phyloP scores from a whole-genome alignment of 2,888 invertebrate species.

The Folsomia manolachei region DNA sequence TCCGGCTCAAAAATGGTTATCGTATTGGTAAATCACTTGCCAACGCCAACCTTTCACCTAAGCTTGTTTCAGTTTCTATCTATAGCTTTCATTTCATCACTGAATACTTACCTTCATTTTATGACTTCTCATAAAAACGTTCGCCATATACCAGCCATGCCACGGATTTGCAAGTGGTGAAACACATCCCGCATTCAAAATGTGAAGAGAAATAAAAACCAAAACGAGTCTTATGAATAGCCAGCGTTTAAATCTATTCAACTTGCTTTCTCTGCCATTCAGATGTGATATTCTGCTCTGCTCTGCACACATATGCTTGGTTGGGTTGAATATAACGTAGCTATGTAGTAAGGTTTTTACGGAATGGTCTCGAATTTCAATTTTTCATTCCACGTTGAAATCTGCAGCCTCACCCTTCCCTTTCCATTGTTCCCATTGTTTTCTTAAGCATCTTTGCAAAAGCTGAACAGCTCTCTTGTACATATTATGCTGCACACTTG shows the following conservation, averaged over 20 bases:
- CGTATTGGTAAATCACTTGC: background rate
- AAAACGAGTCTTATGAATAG: constrained; percentile 2
- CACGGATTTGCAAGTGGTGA: background rate
- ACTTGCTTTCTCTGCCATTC: background rate
- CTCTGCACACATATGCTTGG: background rate
- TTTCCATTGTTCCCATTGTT: background rate
- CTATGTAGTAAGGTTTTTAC: no score
- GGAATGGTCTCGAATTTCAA: background rate
- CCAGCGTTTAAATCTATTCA: background rate
- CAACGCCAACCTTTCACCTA: background rate
- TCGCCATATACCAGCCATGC: no score
- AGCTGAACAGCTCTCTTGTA: background rate
- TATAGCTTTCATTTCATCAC: background rate
- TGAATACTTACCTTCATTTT: background rate
- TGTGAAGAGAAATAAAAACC: background rate
- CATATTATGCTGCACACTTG: background rate
- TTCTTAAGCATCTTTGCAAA: background rate
- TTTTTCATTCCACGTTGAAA: background rate
- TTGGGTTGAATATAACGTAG: background rate
- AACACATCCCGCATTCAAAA: background rate
- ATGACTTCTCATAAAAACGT: constrained; percentile 1
- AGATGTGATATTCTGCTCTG: background rate
- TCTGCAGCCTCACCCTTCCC: background rate
- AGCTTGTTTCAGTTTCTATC: no score
- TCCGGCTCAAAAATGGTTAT: no score